Base-by-base conservation (phyloP, 1,140 invertebrate genomes). In the Homarus americanus region DNA sequence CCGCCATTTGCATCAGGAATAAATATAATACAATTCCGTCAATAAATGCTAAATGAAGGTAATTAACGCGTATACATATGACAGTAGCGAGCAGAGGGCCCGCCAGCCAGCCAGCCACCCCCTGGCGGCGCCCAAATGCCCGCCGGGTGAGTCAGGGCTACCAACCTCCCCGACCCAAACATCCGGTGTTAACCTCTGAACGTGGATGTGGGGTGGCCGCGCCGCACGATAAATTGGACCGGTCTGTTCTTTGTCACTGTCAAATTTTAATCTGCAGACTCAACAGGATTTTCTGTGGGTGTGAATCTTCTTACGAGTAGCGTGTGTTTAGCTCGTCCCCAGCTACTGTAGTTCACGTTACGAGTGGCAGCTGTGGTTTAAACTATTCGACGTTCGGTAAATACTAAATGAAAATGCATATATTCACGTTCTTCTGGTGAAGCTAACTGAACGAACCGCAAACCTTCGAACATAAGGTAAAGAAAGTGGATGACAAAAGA, bases 131-230 rank as follows among this genome's bases (percentile, higher is more conserved):
- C 80, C 87, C 72, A 90, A 83, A 90, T 90, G 79, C 87, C 87
- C 87, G 69, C 41, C 87, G 87, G 87, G 79, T 90, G 87, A 90
- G 66, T 82, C 87, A 90, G 78, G 87, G 87, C 79, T 90, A 75
- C 87, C 87, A 90, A 90, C 87, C 79, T 82, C 80, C 87, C 87
- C 87, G 87, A 90, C 79, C 79, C 79, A 90, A 90, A 88, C 87
- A 88, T 88, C 87, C 87, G 87, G 87, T 88, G 87, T 75, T 88
- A 88, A 88, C 78, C 63, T 82, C 76, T 72, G 63, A 44, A 82
- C 66, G 79, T 41, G 75, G 86, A 72, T 78, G 75, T 72, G 3
- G 53, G 76, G 86, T 80, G 87, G 87, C 87, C 87, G 73, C 40
- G 73, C 80, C 79, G 87, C 80, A 90, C 87, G 87, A 90, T 90